Evolutionary conservation across 2,888 invertebrate species (phyloP).

Genomic region (Trichopoda pennipes): DNA sequence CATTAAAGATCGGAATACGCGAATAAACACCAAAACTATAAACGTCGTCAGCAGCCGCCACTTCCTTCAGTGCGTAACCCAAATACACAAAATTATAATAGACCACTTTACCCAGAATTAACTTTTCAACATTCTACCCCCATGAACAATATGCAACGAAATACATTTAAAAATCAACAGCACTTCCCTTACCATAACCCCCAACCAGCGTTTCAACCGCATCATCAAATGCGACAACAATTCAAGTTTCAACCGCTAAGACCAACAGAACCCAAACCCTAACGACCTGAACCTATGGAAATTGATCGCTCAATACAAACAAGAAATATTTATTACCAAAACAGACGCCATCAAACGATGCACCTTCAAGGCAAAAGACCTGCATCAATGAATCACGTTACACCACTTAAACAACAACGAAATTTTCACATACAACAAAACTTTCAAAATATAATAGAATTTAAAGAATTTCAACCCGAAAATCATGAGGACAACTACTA

Average conservation of each 20-base stretch:
- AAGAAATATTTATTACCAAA: slow-evolving; percentile 16
- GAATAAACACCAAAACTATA: slow-evolving; percentile 8
- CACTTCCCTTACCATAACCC: slow-evolving; percentile 1
- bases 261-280: slow-evolving; percentile 7
- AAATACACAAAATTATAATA: slow-evolving; percentile 25
- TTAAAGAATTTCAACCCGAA: slow-evolving; percentile 12
- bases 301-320: slow-evolving; percentile 22
- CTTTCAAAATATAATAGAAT: slow-evolving; percentile 9
- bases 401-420: slow-evolving; percentile 17
- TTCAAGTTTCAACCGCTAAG: slow-evolving; percentile 15
- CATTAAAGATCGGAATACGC: slow-evolving; percentile 23
- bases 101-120: slow-evolving; percentile 9
- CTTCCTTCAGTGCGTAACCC: slow-evolving; percentile 14
- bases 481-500: neutral
- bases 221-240: slow-evolving; percentile 23
- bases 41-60: slow-evolving; percentile 8
- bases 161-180: slow-evolving; percentile 3
- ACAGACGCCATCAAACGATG: slow-evolving; percentile 2
- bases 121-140: neutral
- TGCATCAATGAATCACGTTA: slow-evolving; percentile 14
- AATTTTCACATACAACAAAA: slow-evolving; percentile 22
- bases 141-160: neutral
- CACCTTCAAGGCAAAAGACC: slow-evolving; percentile 3
- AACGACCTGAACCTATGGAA: slow-evolving; percentile 16
- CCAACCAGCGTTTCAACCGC: slow-evolving; percentile 3